Evolutionary conservation across 2,113 vertebrate genomes (phyloP).

Genomic region (Hiodon alosoides): DNA sequence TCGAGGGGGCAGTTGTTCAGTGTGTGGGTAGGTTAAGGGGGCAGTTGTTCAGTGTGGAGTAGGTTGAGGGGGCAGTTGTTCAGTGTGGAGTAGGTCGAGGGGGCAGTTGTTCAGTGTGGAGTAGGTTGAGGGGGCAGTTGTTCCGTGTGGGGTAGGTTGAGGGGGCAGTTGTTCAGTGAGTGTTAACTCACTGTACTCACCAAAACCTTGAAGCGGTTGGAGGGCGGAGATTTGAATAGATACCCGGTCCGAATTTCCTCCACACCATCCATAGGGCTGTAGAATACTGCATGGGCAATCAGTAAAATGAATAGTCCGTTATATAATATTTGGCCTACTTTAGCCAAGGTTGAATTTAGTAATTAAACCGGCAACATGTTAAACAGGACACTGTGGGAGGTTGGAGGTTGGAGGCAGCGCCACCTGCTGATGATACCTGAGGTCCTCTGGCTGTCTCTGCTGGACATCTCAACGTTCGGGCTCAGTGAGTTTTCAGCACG

Average conservation of each 20-base stretch:
- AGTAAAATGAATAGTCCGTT: neutral
- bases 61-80: too few species aligned
- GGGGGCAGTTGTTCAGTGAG: neutral
- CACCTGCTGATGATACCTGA: neutral
- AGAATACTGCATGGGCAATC: constrained; percentile 36
- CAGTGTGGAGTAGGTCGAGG: too few species aligned
- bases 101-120: too few species aligned
- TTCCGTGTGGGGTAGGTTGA: neutral
- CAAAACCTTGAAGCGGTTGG: constrained; percentile 24
- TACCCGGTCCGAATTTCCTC: constrained; percentile 47
- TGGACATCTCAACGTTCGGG: too few species aligned
- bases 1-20: neutral
- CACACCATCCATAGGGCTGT: constrained; percentile 7
- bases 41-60: neutral
- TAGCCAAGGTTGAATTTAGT: neutral
- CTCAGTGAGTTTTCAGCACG: too few species aligned
- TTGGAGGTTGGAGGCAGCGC: too few species aligned
- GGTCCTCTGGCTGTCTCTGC: neutral
- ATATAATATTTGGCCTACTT: too few species aligned
- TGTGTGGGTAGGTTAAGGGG: too few species aligned
- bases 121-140: neutral
- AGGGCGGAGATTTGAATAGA: constrained; percentile 58
- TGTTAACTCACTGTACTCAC: constrained; percentile 26
- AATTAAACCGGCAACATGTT: neutral
- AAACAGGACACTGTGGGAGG: neutral